These are phyloP conservation scores for Bombus superbus DNA, from an alignment of 1,140 invertebrate species.

Conservation along the genomic window DNA sequence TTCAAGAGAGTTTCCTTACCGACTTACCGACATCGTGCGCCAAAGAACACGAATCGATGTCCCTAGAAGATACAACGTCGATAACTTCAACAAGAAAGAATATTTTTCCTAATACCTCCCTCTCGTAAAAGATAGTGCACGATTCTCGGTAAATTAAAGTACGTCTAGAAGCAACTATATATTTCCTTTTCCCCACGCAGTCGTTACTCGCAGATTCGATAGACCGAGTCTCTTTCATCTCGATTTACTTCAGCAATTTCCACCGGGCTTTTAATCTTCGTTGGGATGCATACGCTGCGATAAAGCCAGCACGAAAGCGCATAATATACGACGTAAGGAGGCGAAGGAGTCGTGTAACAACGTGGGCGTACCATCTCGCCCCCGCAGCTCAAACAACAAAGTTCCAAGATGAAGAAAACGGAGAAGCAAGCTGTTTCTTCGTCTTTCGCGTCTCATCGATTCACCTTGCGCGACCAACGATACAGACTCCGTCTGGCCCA, in stretches of 20 bases:
- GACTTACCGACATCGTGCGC: neutral
- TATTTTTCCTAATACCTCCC: neutral
- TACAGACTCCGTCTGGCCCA: neutral
- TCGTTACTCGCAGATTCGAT: neutral
- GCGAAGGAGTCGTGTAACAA: conserved; percentile 49
- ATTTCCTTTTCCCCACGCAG: neutral
- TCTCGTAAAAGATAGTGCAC: neutral
- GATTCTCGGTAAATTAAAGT: neutral
- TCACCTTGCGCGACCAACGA: conserved; percentile 37
- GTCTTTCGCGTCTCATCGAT: conserved; percentile 21
- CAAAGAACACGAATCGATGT: too few species aligned
- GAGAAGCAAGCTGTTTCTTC: conserved; percentile 20
- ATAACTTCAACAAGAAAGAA: neutral
- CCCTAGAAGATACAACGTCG: neutral
- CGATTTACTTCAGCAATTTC: conserved; percentile 5
- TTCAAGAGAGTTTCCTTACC: neutral
- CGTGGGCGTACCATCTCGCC: conserved; percentile 70
- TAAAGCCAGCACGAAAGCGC: conserved; percentile 32
- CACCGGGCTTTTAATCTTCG: conserved; percentile 24
- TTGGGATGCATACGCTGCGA: neutral
- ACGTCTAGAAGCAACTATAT: neutral
- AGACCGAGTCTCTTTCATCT: neutral
- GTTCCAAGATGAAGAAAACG: conserved; percentile 1
- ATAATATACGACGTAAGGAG: conserved; percentile 30
- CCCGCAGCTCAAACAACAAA: conserved; percentile 57